These are phyloP conservation scores for Cactoblastis cactorum DNA, from an alignment of 2,888 invertebrate species.

Conservation along the genomic window DNA sequence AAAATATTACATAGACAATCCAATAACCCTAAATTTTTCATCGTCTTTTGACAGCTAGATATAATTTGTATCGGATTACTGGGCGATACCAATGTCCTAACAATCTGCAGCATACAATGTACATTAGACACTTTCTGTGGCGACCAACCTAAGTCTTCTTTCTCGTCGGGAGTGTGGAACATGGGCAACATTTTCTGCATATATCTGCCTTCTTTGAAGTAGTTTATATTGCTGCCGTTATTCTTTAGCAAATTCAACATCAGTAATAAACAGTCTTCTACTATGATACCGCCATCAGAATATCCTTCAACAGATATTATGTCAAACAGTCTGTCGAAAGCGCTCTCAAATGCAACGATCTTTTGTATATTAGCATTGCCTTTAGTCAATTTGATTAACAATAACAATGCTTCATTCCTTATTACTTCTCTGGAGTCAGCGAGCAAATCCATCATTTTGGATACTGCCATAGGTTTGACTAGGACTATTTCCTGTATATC, in stretches of 20 bases:
- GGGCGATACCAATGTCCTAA: slow-evolving; percentile 95
- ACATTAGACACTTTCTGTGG: slow-evolving; percentile 97
- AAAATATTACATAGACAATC: slow-evolving; percentile 89
- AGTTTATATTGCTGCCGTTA: slow-evolving; percentile 98
- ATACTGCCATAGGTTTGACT: slow-evolving; percentile 97
- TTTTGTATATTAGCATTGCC: slow-evolving; percentile 98
- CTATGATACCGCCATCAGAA: slow-evolving; percentile 97
- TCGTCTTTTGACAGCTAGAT: slow-evolving; percentile 90
- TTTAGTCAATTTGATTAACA: slow-evolving; percentile 94
- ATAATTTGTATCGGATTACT: slow-evolving; percentile 92
- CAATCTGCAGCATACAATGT: slow-evolving; percentile 93
- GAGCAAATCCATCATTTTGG: slow-evolving; percentile 97
- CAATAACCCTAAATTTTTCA: slow-evolving; percentile 87
- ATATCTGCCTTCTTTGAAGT: slow-evolving; percentile 98
- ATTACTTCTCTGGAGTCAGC: slow-evolving; percentile 97
- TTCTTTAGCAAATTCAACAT: slow-evolving; percentile 96
- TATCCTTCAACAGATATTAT: slow-evolving; percentile 95
- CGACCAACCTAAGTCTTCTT: slow-evolving; percentile 90
- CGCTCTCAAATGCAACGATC: slow-evolving; percentile 99
- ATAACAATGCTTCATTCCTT: slow-evolving; percentile 93
- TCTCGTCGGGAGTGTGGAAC: slow-evolving; percentile 87
- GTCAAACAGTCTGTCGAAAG: slow-evolving; percentile 96
- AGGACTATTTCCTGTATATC: slow-evolving; percentile 93
- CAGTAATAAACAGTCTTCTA: slow-evolving; percentile 96
- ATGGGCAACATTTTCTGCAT: slow-evolving; percentile 94